Conservation (phyloP, 2,888 invertebrate genomes). For the Teleogryllus oceanicus region DNA sequence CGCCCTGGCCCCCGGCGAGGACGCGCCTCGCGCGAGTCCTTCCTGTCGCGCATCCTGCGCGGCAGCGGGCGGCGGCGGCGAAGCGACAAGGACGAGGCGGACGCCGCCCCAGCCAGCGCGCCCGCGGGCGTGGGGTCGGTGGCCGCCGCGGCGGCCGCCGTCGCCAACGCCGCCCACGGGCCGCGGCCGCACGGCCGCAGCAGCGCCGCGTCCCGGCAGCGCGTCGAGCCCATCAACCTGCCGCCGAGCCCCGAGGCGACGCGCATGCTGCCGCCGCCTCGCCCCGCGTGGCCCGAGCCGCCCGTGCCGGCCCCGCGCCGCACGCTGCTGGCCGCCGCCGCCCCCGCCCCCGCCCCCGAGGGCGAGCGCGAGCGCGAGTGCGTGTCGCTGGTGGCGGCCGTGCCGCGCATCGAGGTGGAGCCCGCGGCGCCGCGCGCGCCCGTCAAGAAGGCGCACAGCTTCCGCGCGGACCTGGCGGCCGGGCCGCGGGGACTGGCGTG, state of each 20-base stretch:
- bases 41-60: not conserved
- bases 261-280: not conserved
- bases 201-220: constrained; percentile 55
- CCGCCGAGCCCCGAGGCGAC: constrained; percentile 45
- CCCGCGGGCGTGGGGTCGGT: too few relatives aligned
- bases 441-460: constrained; percentile 69
- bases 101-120: constrained; percentile 43
- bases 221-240: constrained; percentile 57
- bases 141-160: not conserved
- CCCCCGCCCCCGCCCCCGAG: constrained; percentile 45
- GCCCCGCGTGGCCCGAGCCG: not conserved
- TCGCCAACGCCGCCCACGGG: not conserved
- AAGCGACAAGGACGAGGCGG: constrained; percentile 60
- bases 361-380: not conserved
- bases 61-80: constrained; percentile 55
- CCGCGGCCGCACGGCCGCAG: constrained; percentile 43
- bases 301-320: not conserved
- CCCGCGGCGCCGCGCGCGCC: constrained; percentile 53
- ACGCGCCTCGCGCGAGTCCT: not conserved
- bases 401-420: constrained; percentile 41
- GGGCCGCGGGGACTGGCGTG: not conserved
- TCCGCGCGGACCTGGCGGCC: constrained; percentile 47
- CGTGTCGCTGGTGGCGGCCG: too few relatives aligned
- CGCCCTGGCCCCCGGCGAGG: not conserved
- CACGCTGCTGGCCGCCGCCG: constrained; percentile 35